Evolutionary conservation across 2,113 vertebrate species (phyloP), one percentile per base, ranked within the genome.

Genomic region (Hoplias malabaricus): DNA sequence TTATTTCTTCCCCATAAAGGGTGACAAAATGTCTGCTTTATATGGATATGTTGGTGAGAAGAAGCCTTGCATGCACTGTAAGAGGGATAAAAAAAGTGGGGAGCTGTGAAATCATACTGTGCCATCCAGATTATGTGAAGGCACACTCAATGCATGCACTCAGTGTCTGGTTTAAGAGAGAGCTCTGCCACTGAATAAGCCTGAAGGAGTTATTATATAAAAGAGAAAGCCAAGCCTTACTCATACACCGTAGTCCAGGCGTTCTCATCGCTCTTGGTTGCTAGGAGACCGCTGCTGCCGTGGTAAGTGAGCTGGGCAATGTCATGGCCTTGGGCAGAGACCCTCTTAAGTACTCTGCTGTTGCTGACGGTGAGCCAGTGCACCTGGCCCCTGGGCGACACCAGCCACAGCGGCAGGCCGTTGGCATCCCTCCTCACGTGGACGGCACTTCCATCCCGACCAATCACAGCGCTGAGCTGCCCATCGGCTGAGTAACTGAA

Each of bases 231-330:
- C 8, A 9, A 75, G 69, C 86, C 96, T 96, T 93, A 98, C 97
- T 98, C 96, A 77, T 98, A 99, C 80, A 98, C 95, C 1, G 96
- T 97, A 13, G 96, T 98, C 96, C 97, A 99, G 77, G 96, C 96
- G 19, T 99, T 97, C 87, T 99, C 96, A 40, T 99, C 94, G 25
- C 96, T 98, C 90, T 98, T 98, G 84, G 97, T 98, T 78, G 96
- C 94, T 81, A 98, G 91, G 87, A 98, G 95, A 82, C 96, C 96
- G 0, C 94, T 95, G 87, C 94, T 98, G 74, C 97, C 96, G 53
- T 97, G 95, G 81, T 98, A 99, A 1, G 96, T 96, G 94, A 99
- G 95, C 82, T 98, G 91, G 75, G 96, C 94, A 65, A 99, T 89
- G 88, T 98, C 97, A 83, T 97, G 96, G 86, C 96, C 95, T 87